phyloP scores from a whole-genome alignment of 2,888 invertebrate species.

The Griposia aprilina region DNA sequence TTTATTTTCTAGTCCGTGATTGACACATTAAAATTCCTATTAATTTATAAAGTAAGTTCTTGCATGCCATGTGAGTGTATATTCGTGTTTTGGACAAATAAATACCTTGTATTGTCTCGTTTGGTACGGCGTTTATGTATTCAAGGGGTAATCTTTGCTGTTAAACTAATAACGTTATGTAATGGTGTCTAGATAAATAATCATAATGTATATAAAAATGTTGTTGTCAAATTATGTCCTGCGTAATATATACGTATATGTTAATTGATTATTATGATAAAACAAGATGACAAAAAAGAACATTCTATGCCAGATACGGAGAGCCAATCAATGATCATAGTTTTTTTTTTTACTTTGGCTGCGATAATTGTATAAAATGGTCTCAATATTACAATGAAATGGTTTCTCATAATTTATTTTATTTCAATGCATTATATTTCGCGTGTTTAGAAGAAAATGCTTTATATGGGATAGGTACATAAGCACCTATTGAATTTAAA shows the following conservation, averaged over 20 bases:
- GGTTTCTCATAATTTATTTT: conserved; percentile 12
- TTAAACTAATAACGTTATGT: conserved; percentile 20
- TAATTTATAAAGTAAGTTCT: not conserved
- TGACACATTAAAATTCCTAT: conserved; percentile 10
- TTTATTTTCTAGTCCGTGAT: too few relatives aligned
- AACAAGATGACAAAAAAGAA: conserved; percentile 14
- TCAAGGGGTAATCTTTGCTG: conserved; percentile 12
- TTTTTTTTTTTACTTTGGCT: conserved; percentile 5
- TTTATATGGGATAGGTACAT: not conserved
- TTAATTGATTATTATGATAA: conserved; percentile 13
- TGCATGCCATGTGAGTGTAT: not conserved
- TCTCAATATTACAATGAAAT: not conserved
- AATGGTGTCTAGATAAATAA: conserved; percentile 30
- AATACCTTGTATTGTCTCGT: conserved; percentile 4
- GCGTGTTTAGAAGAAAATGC: not conserved
- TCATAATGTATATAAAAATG: conserved; percentile 29
- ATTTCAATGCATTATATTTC: conserved; percentile 3
- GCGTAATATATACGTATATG: conserved; percentile 2
- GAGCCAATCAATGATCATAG: not conserved
- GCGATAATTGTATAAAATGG: not conserved
- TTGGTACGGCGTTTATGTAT: conserved; percentile 5
- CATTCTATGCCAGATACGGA: not conserved
- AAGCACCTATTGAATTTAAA: conserved; percentile 32
- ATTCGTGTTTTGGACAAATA: not conserved
- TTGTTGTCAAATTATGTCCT: conserved; percentile 36